phyloP scores from a whole-genome alignment of 2,888 invertebrate genomes.

The Tiliacea citrago region DNA sequence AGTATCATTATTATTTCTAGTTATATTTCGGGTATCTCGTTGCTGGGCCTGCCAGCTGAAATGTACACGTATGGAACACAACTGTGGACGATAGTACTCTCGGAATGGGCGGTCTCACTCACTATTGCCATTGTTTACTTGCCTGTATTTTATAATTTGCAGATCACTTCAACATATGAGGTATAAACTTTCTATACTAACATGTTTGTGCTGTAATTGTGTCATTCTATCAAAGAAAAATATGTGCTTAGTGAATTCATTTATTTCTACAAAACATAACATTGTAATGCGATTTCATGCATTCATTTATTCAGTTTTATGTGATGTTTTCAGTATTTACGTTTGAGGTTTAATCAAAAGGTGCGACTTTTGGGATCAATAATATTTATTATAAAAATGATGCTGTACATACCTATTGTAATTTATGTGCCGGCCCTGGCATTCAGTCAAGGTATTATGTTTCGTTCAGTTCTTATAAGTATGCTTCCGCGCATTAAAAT shows the following conservation, averaged over 20 bases:
- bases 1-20: constrained; percentile 83
- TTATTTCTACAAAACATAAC: constrained; percentile 22
- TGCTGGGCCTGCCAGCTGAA: constrained; percentile 94
- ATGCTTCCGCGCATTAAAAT: constrained; percentile 17
- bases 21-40: constrained; percentile 94
- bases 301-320: constrained; percentile 13
- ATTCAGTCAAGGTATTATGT: constrained; percentile 93
- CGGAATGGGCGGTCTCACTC: constrained; percentile 92
- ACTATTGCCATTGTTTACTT: constrained; percentile 92
- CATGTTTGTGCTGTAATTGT: constrained; percentile 14
- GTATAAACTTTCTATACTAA: constrained; percentile 79
- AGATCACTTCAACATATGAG: constrained; percentile 94
- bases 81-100: constrained; percentile 92
- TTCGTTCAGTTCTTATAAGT: constrained; percentile 10
- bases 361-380: constrained; percentile 93
- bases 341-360: constrained; percentile 92
- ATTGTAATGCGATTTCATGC: neutral
- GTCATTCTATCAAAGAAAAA: constrained; percentile 5
- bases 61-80: constrained; percentile 95
- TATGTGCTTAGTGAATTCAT: neutral
- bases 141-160: constrained; percentile 94
- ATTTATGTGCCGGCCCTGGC: constrained; percentile 97
- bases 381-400: constrained; percentile 93
- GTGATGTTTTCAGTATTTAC: constrained; percentile 91
- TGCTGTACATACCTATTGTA: constrained; percentile 95